These are phyloP conservation scores for Pelosia muscerda DNA, from an alignment of 2,888 invertebrate species.

Conservation along the genomic window DNA sequence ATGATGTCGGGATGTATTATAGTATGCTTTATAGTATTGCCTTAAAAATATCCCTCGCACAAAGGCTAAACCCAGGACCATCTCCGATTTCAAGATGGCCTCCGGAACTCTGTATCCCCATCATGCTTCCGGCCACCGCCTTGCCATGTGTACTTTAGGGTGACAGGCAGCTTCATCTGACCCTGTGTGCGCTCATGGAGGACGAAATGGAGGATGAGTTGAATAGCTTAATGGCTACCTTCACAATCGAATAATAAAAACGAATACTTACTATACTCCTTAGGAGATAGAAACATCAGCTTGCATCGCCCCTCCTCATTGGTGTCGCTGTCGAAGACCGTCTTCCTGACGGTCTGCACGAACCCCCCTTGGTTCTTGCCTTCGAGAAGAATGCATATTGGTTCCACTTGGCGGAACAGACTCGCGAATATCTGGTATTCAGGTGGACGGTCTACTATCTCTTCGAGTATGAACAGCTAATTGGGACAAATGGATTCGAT, in stretches of 20 bases:
- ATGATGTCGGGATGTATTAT: too few species aligned
- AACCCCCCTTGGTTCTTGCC: slow-evolving; percentile 85
- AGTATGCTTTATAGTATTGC: too few species aligned
- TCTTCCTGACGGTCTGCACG: slow-evolving; percentile 75
- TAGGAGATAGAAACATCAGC: slow-evolving; percentile 85
- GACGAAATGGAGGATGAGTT: too few species aligned
- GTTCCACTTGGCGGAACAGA: slow-evolving; percentile 88
- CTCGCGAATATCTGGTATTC: slow-evolving; percentile 87
- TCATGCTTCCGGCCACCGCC: too few species aligned
- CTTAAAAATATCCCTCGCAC: too few species aligned
- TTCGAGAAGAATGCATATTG: slow-evolving; percentile 84
- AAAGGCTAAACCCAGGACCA: too few species aligned
- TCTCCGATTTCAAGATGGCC: too few species aligned
- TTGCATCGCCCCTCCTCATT: slow-evolving; percentile 75
- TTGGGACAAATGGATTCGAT: not conserved
- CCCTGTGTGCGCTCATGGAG: too few species aligned
- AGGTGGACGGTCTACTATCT: slow-evolving; percentile 88
- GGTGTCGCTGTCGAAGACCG: slow-evolving; percentile 69
- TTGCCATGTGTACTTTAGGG: too few species aligned
- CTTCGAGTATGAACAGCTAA: slow-evolving; percentile 89
- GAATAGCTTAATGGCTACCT: not conserved
- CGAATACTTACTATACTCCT: slow-evolving; percentile 85
- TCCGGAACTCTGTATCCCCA: too few species aligned
- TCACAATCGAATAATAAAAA: not conserved
- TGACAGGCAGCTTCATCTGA: too few species aligned